Base-by-base conservation (phyloP, 2,113 vertebrate genomes). In the Myodes glareolus region DNA sequence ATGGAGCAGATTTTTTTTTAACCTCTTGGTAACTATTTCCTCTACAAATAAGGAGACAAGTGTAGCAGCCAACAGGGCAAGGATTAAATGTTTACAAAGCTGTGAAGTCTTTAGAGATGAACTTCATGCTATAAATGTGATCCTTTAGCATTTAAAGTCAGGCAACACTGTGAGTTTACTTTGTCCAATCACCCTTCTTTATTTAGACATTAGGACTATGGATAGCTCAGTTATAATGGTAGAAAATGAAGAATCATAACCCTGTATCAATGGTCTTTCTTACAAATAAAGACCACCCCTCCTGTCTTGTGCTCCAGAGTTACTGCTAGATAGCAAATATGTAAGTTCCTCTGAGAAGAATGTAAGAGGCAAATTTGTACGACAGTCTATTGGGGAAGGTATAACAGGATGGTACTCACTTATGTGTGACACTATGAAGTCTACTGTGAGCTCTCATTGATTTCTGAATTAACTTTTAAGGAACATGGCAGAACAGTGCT, bases 11-110 rank as follows among this genome's bases (percentile, higher is more conserved):
- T 8, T 42, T 36, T 78, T 95, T 94, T 47, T 95, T 94, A n/a
- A 25, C 45, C 45, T 80, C 31, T 92, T 90, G 75, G 29, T 47
- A 16, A 63, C 39, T 39, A 27, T 68, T 61, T 47, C 72, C 36
- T 87, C 25, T 21, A 72, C 50, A 92, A 61, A 29, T 36, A n/a
- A 65, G 29, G 61, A 77, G 25, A 87, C 68, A 86, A 82, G 42
- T 2, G 75, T 5, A 68, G 8, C 9, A 39, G 12, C 0, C 39
- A 31, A 21, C 17, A 31, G 45, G 1, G 25, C 94, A 68, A 76
- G 7, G 72, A 94, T 80, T 90, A 21, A 93, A 85, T 31, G 19
- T 50, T 14, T 88, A 92, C 67, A 84, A 61, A 76, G 33, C 94
- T 33, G 7, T 72, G n/a, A 84, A 81, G 16, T 55, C 67, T 86